phyloP scores from a whole-genome alignment of 2,888 invertebrate species.

The Drosophila paucipuncta region DNA sequence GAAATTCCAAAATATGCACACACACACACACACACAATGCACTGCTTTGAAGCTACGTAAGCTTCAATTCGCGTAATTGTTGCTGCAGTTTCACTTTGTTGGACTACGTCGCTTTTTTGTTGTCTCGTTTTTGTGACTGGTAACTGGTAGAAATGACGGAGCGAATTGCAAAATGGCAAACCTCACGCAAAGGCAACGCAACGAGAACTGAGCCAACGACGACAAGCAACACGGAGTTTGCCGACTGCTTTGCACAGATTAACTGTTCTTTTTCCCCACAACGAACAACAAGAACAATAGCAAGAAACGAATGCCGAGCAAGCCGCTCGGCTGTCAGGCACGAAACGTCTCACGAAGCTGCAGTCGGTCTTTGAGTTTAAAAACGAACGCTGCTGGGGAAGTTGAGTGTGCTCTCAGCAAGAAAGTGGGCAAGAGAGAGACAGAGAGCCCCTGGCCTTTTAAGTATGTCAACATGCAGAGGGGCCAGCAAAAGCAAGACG shows the following conservation, averaged over 20 bases:
- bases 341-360: slow-evolving; percentile 40
- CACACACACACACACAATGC: slow-evolving; percentile 30
- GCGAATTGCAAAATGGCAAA: slow-evolving; percentile 23
- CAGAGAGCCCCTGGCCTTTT: background rate
- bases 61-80: slow-evolving; percentile 41
- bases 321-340: slow-evolving; percentile 9
- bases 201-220: slow-evolving; percentile 66
- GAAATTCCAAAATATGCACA: slow-evolving; percentile 37
- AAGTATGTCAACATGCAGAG: slow-evolving; percentile 39
- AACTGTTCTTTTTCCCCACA: slow-evolving; percentile 17
- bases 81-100: slow-evolving; percentile 31
- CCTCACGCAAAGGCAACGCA: slow-evolving; percentile 76
- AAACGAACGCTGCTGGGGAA: slow-evolving; percentile 17
- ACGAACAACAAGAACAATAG: slow-evolving; percentile 5
- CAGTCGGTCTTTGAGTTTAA: slow-evolving; percentile 15
- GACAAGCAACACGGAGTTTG: slow-evolving; percentile 10
- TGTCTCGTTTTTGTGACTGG: slow-evolving; percentile 25
- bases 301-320: slow-evolving; percentile 26
- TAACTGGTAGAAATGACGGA: slow-evolving; percentile 21
- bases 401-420: background rate
- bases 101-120: slow-evolving; percentile 22
- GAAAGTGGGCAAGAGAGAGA: background rate
- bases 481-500: slow-evolving; percentile 18
- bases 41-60: slow-evolving; percentile 15
- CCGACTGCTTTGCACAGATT: slow-evolving; percentile 51